A percentile compares a stretch with the other conserved stretches of the same genome.
phyloP scores from a whole-genome alignment of 2,888 invertebrate genomes.

The Napeogenes sylphis region DNA sequence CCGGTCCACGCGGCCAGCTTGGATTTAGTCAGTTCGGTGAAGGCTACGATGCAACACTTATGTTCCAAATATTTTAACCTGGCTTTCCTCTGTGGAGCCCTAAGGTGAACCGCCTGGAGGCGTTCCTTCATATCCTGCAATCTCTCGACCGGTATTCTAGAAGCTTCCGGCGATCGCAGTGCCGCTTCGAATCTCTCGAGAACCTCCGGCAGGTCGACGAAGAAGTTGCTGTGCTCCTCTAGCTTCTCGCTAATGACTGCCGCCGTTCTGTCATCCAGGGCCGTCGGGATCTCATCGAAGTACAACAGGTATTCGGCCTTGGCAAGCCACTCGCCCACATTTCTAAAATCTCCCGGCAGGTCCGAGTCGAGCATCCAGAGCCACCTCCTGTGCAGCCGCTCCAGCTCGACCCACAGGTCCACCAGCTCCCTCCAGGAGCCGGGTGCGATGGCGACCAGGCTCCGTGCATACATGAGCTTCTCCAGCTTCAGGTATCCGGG shows the following conservation, averaged over 20 bases:
- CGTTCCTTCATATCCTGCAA: conserved; percentile 88
- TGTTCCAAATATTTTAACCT: conserved; percentile 93
- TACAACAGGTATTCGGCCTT: conserved; percentile 89
- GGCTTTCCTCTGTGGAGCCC: conserved; percentile 89
- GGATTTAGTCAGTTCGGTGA: conserved; percentile 92
- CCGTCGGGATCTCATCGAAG: conserved; percentile 88
- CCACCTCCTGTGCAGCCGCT: conserved; percentile 89
- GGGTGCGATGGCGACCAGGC: conserved; percentile 87
- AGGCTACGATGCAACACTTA: conserved; percentile 95
- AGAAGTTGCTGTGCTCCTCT: conserved; percentile 93
- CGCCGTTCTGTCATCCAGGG: conserved; percentile 93
- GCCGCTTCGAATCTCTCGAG: conserved; percentile 87
- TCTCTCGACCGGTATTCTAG: conserved; percentile 87
- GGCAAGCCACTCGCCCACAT: conserved; percentile 93
- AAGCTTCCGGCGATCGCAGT: conserved; percentile 81
- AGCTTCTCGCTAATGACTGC: conserved; percentile 91
- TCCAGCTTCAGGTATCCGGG: conserved; percentile 86
- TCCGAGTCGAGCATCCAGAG: conserved; percentile 91
- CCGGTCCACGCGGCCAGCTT: conserved; percentile 93
- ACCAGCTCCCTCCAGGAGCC: conserved; percentile 92
- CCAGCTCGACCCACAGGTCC: conserved; percentile 88
- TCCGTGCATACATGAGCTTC: conserved; percentile 87
- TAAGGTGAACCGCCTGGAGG: conserved; percentile 84
- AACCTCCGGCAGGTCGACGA: conserved; percentile 88
- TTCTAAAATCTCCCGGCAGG: conserved; percentile 90